phyloP scores from a whole-genome alignment of 1,140 invertebrate genomes.

The Liolophura sinensis region DNA sequence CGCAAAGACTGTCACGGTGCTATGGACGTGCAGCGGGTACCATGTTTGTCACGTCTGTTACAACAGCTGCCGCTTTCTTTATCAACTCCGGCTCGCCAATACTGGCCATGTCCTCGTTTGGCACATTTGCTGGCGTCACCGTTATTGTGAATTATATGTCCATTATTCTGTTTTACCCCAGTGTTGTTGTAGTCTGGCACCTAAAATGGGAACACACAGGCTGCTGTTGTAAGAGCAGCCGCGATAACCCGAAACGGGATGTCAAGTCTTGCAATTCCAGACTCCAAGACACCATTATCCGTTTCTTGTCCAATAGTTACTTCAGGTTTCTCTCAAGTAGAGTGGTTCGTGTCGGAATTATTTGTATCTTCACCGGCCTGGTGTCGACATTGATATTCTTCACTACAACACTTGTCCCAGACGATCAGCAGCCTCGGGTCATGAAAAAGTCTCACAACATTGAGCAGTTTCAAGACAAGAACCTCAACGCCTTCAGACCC shows the following conservation, averaged over 20 bases:
- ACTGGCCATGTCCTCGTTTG: not conserved
- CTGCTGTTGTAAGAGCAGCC: too few species aligned
- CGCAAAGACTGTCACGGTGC: not conserved
- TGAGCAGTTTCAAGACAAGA: conserved; percentile 12
- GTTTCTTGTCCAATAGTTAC: too few species aligned
- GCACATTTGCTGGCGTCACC: not conserved
- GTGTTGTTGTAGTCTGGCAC: not conserved
- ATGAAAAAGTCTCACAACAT: conserved; percentile 4
- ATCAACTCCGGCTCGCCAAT: not conserved
- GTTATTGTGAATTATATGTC: not conserved
- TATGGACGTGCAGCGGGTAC: not conserved
- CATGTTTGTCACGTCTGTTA: conserved; percentile 3
- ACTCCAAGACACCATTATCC: too few species aligned
- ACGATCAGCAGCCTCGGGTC: too few species aligned
- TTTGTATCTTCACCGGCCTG: too few species aligned
- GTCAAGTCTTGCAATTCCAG: too few species aligned
- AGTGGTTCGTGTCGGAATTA: too few species aligned
- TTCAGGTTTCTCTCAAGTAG: too few species aligned
- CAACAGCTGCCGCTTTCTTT: not conserved
- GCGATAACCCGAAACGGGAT: too few species aligned
- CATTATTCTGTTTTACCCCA: not conserved
- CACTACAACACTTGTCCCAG: too few species aligned
- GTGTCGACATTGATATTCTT: too few species aligned
- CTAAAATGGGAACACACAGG: not conserved
- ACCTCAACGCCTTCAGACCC: conserved; percentile 8